Evolutionary conservation across 1,140 invertebrate genomes (phyloP).

Genomic region (Drosophila prosaltans): DNA sequence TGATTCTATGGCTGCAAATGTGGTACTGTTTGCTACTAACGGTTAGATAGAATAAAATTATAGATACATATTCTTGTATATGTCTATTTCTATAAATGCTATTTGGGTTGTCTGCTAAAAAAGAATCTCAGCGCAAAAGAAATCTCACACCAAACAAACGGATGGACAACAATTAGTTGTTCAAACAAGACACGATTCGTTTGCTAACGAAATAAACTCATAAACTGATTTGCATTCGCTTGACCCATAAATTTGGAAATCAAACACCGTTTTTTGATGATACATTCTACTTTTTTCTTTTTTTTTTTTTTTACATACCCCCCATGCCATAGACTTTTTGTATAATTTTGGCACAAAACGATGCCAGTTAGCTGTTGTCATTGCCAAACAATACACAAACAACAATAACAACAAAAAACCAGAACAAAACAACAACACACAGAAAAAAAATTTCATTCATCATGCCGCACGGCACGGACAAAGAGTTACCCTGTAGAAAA

Average conservation of each 20-base stretch:
- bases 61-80: not conserved
- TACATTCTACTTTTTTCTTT: constrained; percentile 43
- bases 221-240: constrained; percentile 59
- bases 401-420: not conserved
- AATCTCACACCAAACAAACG: constrained; percentile 7
- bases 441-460: not conserved
- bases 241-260: constrained; percentile 72
- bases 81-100: not conserved
- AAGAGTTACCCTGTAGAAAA: not conserved
- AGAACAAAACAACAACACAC: not conserved
- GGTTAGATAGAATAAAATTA: constrained; percentile 11
- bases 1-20: constrained; percentile 2
- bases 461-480: not conserved
- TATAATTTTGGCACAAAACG: constrained; percentile 22
- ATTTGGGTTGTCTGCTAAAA: not conserved
- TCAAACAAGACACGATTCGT: constrained; percentile 59
- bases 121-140: not conserved
- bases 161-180: constrained; percentile 47
- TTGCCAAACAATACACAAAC: constrained; percentile 38
- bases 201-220: constrained; percentile 48
- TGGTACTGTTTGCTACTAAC: constrained; percentile 16
- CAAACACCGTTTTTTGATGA: constrained; percentile 64
- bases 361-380: constrained; percentile 26
- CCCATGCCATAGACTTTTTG: constrained; percentile 22
- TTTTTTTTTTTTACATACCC: constrained; percentile 48